Evolutionary conservation across 1,140 invertebrate species (phyloP).

Genomic region (Vollenhovia emeryi): DNA sequence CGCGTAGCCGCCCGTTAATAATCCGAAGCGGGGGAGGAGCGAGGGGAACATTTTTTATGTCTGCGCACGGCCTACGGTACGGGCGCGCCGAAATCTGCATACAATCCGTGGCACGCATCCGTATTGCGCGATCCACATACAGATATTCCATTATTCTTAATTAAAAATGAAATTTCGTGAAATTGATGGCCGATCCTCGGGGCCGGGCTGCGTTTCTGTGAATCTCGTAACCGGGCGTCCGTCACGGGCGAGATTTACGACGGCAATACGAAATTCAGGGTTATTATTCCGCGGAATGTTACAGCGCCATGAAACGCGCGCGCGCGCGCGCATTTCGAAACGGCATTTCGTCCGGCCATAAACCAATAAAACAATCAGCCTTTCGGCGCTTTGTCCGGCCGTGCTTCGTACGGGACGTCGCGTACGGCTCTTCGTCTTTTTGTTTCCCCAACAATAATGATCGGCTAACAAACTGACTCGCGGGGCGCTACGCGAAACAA

Average conservation of each 20-base stretch:
- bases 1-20: not conserved
- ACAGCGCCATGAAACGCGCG: not conserved
- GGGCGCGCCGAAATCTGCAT: not conserved
- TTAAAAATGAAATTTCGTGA: not conserved
- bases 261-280: not conserved
- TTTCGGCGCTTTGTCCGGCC: conserved; percentile 55
- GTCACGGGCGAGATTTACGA: conserved; percentile 21
- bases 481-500: conserved; percentile 56
- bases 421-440: not conserved
- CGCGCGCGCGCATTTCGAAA: conserved; percentile 3
- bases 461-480: conserved; percentile 66
- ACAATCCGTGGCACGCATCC: not conserved
- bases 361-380: conserved; percentile 78
- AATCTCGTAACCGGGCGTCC: not conserved
- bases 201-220: not conserved
- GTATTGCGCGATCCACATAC: not conserved
- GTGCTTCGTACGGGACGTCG: not conserved
- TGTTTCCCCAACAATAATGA: conserved; percentile 47
- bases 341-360: conserved; percentile 55
- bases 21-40: not conserved
- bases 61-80: too few relatives aligned
- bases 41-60: not conserved
- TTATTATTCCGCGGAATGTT: conserved; percentile 31
- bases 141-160: not conserved
- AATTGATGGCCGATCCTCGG: not conserved